These are phyloP conservation scores for Myioborus melanocephalus DNA, from an alignment of 2,797 vertebrate species.

Conservation along the genomic window DNA sequence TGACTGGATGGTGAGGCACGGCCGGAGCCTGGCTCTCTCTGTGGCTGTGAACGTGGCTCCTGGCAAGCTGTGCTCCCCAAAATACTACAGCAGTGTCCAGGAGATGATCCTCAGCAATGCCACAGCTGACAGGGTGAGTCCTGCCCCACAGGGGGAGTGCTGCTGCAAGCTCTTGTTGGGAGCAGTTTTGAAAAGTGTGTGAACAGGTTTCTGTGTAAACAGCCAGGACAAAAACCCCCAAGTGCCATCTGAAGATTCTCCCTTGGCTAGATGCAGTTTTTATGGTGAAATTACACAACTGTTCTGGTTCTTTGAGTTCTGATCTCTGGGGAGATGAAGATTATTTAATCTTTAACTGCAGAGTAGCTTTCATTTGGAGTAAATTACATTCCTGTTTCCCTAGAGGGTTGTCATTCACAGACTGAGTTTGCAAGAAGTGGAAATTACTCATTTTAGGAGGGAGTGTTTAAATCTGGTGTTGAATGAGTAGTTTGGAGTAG, in stretches of 20 bases:
- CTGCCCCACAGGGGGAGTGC: rapidly evolving
- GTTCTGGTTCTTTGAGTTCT: not conserved
- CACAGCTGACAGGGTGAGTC: constrained; percentile 89
- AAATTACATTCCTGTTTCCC: not conserved
- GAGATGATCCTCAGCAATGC: constrained; percentile 88
- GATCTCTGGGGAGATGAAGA: not conserved
- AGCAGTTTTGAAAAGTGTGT: not conserved
- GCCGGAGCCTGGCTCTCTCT: constrained; percentile 90
- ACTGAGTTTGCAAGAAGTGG: not conserved
- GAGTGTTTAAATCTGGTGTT: not conserved
- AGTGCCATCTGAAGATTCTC: not conserved
- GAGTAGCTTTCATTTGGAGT: not conserved
- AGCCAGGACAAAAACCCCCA: not conserved
- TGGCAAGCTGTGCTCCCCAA: constrained; percentile 83
- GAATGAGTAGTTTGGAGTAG: not conserved
- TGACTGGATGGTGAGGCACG: constrained; percentile 98
- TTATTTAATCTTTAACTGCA: not conserved
- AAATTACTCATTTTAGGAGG: not conserved
- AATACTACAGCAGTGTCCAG: constrained; percentile 80
- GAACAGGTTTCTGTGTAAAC: not conserved
- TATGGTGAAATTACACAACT: not conserved
- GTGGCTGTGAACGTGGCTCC: constrained; percentile 88
- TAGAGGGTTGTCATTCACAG: not conserved
- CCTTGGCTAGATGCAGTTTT: not conserved
- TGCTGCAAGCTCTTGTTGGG: not conserved